phyloP scores from a whole-genome alignment of 2,113 vertebrate genomes.

The Potamarius usumacintae region DNA sequence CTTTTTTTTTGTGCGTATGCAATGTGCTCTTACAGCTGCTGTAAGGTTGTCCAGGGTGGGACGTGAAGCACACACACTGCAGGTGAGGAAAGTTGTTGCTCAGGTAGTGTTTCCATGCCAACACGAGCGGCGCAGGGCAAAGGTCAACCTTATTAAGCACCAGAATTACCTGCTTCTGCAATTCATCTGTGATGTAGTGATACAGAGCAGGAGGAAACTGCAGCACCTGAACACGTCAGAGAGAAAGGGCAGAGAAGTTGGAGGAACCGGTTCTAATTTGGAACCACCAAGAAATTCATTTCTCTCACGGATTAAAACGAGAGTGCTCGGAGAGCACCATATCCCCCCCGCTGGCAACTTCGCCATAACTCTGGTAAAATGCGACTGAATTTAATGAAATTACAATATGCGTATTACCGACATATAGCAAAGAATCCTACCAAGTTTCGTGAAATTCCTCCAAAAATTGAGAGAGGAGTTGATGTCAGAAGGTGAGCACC shows the following conservation, averaged over 20 bases:
- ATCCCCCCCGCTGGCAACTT: too few relatives aligned
- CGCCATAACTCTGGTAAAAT: too few relatives aligned
- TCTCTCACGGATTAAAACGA: background rate
- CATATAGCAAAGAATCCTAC: too few relatives aligned
- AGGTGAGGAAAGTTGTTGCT: constrained; percentile 80
- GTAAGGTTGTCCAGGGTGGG: constrained; percentile 79
- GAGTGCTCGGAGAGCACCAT: too few relatives aligned
- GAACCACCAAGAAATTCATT: background rate
- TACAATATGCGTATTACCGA: too few relatives aligned
- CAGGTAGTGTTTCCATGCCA: constrained; percentile 90
- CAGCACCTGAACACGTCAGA: constrained; percentile 73
- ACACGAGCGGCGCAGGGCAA: constrained; percentile 78
- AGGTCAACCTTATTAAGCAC: constrained; percentile 90
- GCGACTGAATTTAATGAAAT: too few relatives aligned
- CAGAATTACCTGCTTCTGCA: constrained; percentile 81
- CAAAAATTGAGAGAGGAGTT: too few relatives aligned
- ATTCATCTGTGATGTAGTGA: constrained; percentile 79
- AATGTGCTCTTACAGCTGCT: constrained; percentile 58
- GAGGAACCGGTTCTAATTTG: background rate
- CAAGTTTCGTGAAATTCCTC: too few relatives aligned
- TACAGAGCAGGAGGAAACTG: constrained; percentile 86
- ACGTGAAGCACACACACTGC: constrained; percentile 84
- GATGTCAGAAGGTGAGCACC: too few relatives aligned
- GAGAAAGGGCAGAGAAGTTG: background rate
- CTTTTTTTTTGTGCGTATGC: background rate